Evolutionary conservation across 1,140 invertebrate species (phyloP).

Genomic region (Bombyx mandarina): DNA sequence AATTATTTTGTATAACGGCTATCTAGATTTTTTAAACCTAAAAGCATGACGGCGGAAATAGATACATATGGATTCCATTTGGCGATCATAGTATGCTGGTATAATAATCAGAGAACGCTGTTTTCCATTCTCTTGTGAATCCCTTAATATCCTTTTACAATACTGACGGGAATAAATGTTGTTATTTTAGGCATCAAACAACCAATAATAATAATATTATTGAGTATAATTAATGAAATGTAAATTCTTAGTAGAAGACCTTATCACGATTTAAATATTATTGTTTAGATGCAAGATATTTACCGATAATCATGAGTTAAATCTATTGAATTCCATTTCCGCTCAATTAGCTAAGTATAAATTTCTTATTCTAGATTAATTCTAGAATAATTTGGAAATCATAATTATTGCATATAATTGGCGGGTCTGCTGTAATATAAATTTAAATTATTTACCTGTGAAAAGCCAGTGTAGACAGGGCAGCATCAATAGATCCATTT

Average conservation of each 20-base stretch:
- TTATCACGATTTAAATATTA: no score
- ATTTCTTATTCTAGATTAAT: no score
- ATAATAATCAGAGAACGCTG: not conserved
- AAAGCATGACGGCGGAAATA: no score
- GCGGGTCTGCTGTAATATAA: conserved; percentile 32
- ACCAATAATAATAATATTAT: no score
- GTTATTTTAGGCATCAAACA: not conserved
- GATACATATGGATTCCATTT: not conserved
- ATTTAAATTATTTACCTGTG: conserved; percentile 69
- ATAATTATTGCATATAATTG: not conserved
- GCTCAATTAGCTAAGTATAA: no score
- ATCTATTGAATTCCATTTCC: no score
- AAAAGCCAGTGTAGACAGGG: conserved; percentile 73
- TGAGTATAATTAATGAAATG: no score
- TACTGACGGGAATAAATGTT: not conserved
- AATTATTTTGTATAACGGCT: no score
- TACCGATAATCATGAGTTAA: no score
- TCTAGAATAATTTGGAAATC: not conserved
- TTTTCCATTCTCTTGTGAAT: not conserved
- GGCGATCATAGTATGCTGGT: not conserved
- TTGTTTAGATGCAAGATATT: no score
- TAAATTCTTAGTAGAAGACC: no score
- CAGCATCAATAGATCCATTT: conserved; percentile 72
- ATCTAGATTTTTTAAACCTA: no score
- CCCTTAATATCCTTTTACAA: not conserved